A percentile compares a stretch with the other conserved stretches of the same genome.
Evolutionary conservation across 2,797 vertebrate genomes (phyloP).

Genomic region (Chaunax sp.): DNA sequence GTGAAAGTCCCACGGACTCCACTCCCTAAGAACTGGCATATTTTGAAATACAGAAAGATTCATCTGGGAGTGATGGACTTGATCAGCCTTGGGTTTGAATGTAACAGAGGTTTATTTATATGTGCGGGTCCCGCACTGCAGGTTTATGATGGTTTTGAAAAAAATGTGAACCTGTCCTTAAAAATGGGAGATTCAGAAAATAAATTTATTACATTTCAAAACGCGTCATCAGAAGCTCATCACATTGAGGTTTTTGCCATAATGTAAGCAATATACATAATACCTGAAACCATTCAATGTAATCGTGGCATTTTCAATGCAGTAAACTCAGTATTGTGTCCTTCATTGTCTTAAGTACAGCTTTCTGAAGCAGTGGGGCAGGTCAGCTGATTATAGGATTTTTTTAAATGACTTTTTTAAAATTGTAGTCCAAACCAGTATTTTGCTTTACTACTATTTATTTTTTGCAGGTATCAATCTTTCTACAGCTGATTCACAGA

Average conservation of each 20-base stretch:
- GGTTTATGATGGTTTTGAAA: too few species aligned
- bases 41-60: too few species aligned
- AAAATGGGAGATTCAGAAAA: not conserved
- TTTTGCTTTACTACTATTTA: conserved; percentile 24
- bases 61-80: too few species aligned
- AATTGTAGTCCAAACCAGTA: conserved; percentile 44
- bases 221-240: conserved; percentile 23
- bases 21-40: too few species aligned
- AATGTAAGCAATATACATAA: conserved; percentile 75
- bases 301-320: conserved; percentile 81
- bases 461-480: conserved; percentile 9
- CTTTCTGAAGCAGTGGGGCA: conserved; percentile 46
- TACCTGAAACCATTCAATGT: conserved; percentile 57
- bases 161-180: too few species aligned
- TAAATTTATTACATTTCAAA: not conserved
- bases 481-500: conserved; percentile 17
- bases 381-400: conserved; percentile 34
- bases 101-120: too few species aligned
- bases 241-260: conserved; percentile 22
- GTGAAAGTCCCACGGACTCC: too few species aligned
- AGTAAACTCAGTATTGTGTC: conserved; percentile 76
- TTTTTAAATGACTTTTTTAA: conserved; percentile 28
- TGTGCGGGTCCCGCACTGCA: too few species aligned
- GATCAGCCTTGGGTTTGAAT: too few species aligned
- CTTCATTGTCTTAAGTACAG: conserved; percentile 58